A percentile compares a stretch with the other conserved stretches of the same genome.
phyloP scores from a whole-genome alignment of 2,888 invertebrate species.

The Neoscelio sp. region DNA sequence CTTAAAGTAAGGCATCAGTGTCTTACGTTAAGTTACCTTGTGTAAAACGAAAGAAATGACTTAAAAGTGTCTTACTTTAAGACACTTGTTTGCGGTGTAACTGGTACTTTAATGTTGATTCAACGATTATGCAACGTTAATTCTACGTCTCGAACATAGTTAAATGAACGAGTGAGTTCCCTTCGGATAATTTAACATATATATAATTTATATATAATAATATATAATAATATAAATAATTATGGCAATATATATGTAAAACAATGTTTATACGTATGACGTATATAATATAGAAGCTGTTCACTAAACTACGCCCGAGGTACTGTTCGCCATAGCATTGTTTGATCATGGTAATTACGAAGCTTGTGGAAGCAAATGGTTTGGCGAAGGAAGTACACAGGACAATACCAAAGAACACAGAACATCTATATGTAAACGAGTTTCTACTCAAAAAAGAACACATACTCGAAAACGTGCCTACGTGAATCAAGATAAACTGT shows the following conservation, averaged over 20 bases:
- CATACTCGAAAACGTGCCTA: constrained; percentile 41
- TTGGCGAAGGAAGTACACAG: constrained; percentile 66
- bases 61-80: too few relatives aligned
- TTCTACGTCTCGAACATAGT: too few relatives aligned
- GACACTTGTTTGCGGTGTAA: too few relatives aligned
- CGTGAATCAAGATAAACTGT: constrained; percentile 48
- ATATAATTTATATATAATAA: too few relatives aligned
- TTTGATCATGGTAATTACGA: constrained; percentile 80
- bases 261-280: constrained; percentile 36
- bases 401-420: constrained; percentile 63
- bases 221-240: constrained; percentile 40
- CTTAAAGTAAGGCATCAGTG: too few relatives aligned
- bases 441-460: constrained; percentile 33
- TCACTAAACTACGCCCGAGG: constrained; percentile 54
- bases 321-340: constrained; percentile 74
- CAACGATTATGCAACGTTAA: too few relatives aligned
- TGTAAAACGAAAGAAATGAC: too few relatives aligned
- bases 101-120: too few relatives aligned
- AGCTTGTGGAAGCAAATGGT: constrained; percentile 67
- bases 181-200: too few relatives aligned
- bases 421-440: constrained; percentile 67
- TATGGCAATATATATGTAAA: constrained; percentile 38
- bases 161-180: too few relatives aligned
- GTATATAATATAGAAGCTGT: constrained; percentile 42
- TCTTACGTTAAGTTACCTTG: too few relatives aligned